phyloP scores from a whole-genome alignment of 2,888 invertebrate genomes.

The Timema cristinae region DNA sequence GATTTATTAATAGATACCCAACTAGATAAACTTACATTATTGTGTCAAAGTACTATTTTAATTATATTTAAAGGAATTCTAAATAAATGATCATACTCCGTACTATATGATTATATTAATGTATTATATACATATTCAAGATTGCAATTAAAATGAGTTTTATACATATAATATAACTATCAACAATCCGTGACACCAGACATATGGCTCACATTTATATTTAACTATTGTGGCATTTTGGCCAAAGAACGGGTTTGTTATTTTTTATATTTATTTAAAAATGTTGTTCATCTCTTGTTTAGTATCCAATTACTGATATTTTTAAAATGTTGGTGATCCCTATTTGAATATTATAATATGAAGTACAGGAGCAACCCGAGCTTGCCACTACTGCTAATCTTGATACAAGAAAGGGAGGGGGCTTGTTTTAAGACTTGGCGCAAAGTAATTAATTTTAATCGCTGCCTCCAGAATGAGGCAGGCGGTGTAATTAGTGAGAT shows the following conservation, averaged over 20 bases:
- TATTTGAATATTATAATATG: conserved; percentile 22
- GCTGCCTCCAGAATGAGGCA: conserved; percentile 17
- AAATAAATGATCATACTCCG: too few species aligned
- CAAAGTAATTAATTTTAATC: conserved; percentile 33
- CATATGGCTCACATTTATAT: too few species aligned
- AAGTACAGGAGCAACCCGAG: conserved; percentile 16
- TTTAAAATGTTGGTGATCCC: conserved; percentile 14
- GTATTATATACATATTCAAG: too few species aligned
- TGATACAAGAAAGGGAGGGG: conserved; percentile 18
- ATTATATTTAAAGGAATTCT: too few species aligned
- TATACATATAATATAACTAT: too few species aligned
- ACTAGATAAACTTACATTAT: too few species aligned
- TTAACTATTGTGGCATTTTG: too few species aligned
- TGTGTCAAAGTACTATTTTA: too few species aligned
- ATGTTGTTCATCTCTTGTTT: conserved; percentile 23
- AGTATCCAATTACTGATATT: conserved; percentile 28
- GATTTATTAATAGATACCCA: too few species aligned
- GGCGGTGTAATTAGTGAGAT: conserved; percentile 30
- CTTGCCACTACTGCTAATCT: conserved; percentile 25
- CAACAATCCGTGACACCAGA: too few species aligned
- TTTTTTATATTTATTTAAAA: conserved; percentile 17
- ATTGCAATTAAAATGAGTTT: too few species aligned
- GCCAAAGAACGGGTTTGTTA: background rate
- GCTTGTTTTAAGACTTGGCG: conserved; percentile 27
- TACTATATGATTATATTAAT: too few species aligned